Base-by-base conservation (phyloP, 2,113 vertebrate genomes). In the Eclectus roratus region DNA sequence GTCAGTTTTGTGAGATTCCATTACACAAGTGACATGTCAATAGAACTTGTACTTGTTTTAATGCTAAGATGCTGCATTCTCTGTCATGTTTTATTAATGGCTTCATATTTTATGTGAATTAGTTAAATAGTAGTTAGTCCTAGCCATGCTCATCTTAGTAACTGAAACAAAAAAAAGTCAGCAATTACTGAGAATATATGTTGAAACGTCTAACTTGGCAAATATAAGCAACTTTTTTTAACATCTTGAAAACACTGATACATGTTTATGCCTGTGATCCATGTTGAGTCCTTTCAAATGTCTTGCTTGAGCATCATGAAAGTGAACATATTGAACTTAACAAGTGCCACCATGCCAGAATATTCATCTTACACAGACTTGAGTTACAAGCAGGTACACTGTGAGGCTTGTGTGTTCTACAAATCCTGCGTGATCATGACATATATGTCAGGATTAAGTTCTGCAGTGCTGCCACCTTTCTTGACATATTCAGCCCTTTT, bases 251-350 rank as follows among this genome's bases (percentile, higher is more conserved):
- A 93, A 24, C 18, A 18, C 31, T 28, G 47, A 10, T 64, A 11
- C 28, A 6, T 47, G 82, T 74, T 82, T 88, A 49, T 61, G 61
- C 16, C 10, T 25, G 2, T 69, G 49, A 70, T 81, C 53, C 8
- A 37, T 77, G 25, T 41, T 71, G 63, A 89, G 79, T 46, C 4
- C 43, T 86, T 91, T 91, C 47, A 92, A 53, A 64, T 78, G 66
- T 80, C 76, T 84, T 63, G 50, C 15, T 87, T 60, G 21, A 85
- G 16, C 56, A 86, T 66, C 53, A 39, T 87, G 87, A 85, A 94
- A 86, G 43, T 78, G 74, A 96, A 71, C 77, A 89, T 93, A 96
- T 68, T 95, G 90, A 95, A 92, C 43, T 96, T 93, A 91, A 64
- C 46, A 94, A 92, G 73, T 85, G 69, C 91, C 91, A 94, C 85